Percentiles rank a stretch among this genome's conserved stretches.
These are phyloP conservation scores for Automeris io DNA, from an alignment of 2,888 invertebrate species.

Conservation along the genomic window DNA sequence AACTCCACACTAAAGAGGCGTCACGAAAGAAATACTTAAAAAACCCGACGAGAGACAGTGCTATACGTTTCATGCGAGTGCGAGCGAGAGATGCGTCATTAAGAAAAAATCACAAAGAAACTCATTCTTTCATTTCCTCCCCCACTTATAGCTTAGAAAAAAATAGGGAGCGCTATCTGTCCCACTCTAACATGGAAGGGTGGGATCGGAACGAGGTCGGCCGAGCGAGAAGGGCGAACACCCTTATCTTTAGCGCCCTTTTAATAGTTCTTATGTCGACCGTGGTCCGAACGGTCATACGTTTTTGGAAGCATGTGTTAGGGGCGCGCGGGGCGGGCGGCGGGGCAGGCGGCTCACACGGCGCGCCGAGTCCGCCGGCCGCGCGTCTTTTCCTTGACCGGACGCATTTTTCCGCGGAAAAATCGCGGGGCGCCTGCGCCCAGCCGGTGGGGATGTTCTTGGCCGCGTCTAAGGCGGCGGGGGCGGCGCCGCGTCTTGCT, in stretches of 20 bases:
- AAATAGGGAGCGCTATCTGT: slow-evolving; percentile 61
- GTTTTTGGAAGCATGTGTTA: slow-evolving; percentile 36
- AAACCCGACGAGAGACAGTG: slow-evolving; percentile 46
- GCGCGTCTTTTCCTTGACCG: slow-evolving; percentile 71
- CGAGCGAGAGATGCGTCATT: slow-evolving; percentile 57
- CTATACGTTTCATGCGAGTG: slow-evolving; percentile 31
- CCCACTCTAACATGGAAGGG: slow-evolving; percentile 60
- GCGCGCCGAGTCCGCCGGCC: slow-evolving; percentile 29
- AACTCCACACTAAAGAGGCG: slow-evolving; percentile 67
- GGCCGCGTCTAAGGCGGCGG: slow-evolving; percentile 72
- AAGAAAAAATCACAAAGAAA: slow-evolving; percentile 75
- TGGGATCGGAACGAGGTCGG: slow-evolving; percentile 53
- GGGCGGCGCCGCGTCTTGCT: slow-evolving; percentile 76
- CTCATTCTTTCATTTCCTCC: slow-evolving; percentile 75
- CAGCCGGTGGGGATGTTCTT: slow-evolving; percentile 74
- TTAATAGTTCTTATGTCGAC: slow-evolving; percentile 70
- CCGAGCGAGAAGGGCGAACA: slow-evolving; percentile 65
- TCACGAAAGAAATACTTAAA: slow-evolving; percentile 61
- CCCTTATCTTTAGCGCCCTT: slow-evolving; percentile 63
- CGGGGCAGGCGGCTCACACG: slow-evolving; percentile 24
- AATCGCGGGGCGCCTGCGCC: slow-evolving; percentile 74
- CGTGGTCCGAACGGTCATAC: slow-evolving; percentile 59
- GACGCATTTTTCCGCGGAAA: slow-evolving; percentile 76
- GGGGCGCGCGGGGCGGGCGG: slow-evolving; percentile 30
- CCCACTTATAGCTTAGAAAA: slow-evolving; percentile 73